Base-by-base conservation (phyloP, 2,797 vertebrate genomes). In the Acanthornis magna region DNA sequence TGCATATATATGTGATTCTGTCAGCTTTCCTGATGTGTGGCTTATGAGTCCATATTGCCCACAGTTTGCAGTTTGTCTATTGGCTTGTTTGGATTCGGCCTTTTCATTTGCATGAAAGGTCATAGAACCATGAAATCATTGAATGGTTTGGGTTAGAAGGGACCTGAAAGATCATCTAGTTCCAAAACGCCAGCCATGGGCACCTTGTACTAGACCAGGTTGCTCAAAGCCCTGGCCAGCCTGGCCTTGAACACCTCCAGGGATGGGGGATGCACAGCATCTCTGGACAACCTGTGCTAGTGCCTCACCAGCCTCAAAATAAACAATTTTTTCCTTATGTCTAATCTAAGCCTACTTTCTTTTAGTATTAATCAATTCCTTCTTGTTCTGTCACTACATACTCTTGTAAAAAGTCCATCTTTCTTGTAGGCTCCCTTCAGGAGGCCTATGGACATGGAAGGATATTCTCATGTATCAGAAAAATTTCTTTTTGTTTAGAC, bases 1-100 rank as follows among this genome's bases (percentile, higher is more conserved):
- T 2, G 0, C 0, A 0, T 81, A 3, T 67, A 11, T 78, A 15
- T 75, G 51, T 62, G 58, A 81, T 58, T 79, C 48, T 76, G 7
- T 63, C 48, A 70, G 30, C 25, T 89, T 92, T 42, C 26, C 76
- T 16, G 2, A 20, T 47, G 34, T 70, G 48, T 70, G 51, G 26
- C 32, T 62, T 75, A 10, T 23, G 29, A 66, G 36, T 60, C 32
- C 36, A 4, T 67, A 53, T 63, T 63, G 32, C 14, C 47, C 21
- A 14, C 21, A 81, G 20, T 67, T 81, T 53, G 40, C 22, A 57
- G 16, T 71, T 82, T 72, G 26, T 66, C 58, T 61, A 0, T 42
- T 85, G 51, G 23, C 34, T 86, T 10, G 1, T 67, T 92, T 87
- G 34, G 61, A 26, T 70, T 54, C 66, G 48, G 4, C 16, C 16